Evolutionary conservation across 2,888 invertebrate genomes (phyloP).

Genomic region (Drosophila borborema): DNA sequence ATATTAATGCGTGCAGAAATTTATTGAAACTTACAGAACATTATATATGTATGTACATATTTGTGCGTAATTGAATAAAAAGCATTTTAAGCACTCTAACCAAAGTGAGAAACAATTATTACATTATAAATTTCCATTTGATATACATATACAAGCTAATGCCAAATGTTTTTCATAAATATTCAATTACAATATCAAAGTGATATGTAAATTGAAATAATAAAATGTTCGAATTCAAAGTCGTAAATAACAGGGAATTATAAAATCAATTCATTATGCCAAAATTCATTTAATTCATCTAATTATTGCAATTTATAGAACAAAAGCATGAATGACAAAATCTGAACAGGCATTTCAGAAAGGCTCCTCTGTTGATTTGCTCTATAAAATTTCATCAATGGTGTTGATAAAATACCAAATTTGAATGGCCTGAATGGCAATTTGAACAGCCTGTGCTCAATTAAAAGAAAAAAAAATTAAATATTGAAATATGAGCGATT

Average conservation of each 20-base stretch:
- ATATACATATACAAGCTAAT: background rate
- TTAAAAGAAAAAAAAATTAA: too few relatives aligned
- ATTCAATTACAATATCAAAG: conserved; percentile 5
- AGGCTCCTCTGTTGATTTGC: background rate
- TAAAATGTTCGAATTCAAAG: background rate
- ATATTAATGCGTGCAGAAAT: background rate
- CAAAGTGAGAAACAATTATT: conserved; percentile 4
- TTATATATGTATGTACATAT: too few relatives aligned
- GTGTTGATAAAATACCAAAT: background rate
- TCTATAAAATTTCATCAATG: background rate
- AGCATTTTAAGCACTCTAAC: background rate
- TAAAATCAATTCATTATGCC: background rate
- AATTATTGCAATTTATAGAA: background rate
- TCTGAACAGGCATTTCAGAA: background rate
- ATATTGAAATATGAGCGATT: too few relatives aligned
- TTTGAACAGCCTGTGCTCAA: too few relatives aligned
- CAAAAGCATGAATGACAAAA: background rate
- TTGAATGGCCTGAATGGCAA: background rate
- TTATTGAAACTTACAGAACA: background rate
- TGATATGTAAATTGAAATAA: background rate
- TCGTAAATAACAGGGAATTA: background rate
- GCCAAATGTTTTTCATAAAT: conserved; percentile 1
- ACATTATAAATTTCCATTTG: background rate
- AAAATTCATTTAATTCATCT: background rate
- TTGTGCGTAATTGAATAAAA: background rate